These are phyloP conservation scores for Cyclopterus lumpus DNA, from an alignment of 2,797 vertebrate species.

Conservation along the genomic window DNA sequence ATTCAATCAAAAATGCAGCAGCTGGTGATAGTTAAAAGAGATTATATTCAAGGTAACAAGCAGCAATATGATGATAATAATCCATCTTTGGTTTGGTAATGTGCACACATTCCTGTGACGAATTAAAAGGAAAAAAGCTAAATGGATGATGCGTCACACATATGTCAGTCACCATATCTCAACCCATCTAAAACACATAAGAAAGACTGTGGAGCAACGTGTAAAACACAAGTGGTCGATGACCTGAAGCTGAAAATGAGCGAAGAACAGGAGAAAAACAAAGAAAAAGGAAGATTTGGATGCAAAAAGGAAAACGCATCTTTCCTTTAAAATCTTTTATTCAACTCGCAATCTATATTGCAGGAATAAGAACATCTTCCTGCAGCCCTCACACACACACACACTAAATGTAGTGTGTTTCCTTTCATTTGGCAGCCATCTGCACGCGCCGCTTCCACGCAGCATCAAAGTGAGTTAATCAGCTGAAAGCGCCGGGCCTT, in stretches of 20 bases:
- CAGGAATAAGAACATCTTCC: too few species aligned
- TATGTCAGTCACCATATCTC: background rate
- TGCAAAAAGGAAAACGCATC: too few species aligned
- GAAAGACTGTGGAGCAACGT: background rate
- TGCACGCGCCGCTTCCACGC: too few species aligned
- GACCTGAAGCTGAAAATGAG: too few species aligned
- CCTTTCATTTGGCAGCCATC: background rate
- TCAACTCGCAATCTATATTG: too few species aligned
- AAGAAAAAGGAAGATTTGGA: too few species aligned
- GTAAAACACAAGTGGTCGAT: background rate
- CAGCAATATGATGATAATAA: background rate
- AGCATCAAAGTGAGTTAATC: background rate
- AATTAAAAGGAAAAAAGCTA: background rate
- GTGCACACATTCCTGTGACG: background rate
- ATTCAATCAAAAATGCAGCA: background rate
- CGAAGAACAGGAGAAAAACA: too few species aligned
- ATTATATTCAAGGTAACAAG: background rate
- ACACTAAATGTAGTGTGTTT: background rate
- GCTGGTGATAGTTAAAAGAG: background rate
- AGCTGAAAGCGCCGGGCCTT: background rate
- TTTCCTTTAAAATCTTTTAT: too few species aligned
- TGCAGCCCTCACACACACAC: background rate
- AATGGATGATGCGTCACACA: background rate
- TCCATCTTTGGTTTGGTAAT: background rate
- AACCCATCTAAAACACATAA: background rate